A percentile compares a stretch with the other conserved stretches of the same genome.
phyloP scores from a whole-genome alignment of 2,888 invertebrate genomes.

The Pheosia gnoma region DNA sequence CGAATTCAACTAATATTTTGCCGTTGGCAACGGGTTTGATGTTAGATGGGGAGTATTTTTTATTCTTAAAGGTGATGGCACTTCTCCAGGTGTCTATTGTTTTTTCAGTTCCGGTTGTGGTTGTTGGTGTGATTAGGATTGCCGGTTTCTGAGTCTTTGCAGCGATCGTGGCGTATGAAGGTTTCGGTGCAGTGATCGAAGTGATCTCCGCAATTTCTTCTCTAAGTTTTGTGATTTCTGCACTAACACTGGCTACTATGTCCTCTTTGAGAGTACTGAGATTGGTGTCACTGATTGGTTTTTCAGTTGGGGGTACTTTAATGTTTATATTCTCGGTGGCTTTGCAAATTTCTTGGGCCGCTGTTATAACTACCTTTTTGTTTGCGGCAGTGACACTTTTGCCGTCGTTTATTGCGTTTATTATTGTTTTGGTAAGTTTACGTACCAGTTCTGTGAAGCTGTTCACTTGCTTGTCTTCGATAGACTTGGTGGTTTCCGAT shows the following conservation, averaged over 20 bases:
- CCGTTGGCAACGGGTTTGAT: not conserved
- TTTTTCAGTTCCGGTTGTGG: not conserved
- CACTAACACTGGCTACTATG: not conserved
- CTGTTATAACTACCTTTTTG: not conserved
- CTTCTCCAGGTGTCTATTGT: not conserved
- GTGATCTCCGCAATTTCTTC: not conserved
- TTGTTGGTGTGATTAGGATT: not conserved
- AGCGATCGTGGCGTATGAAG: too few relatives aligned
- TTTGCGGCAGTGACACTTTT: not conserved
- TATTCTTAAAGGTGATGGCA: not conserved
- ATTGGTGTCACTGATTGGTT: too few relatives aligned
- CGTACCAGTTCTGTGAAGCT: too few relatives aligned
- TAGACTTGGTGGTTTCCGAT: too few relatives aligned
- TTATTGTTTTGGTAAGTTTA: not conserved
- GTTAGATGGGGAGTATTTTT: not conserved
- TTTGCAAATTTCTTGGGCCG: not conserved
- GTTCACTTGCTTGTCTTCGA: too few relatives aligned
- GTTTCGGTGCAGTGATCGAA: not conserved
- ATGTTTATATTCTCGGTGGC: not conserved
- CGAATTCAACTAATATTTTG: not conserved
- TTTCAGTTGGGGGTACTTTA: not conserved
- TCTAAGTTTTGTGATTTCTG: not conserved
- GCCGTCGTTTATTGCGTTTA: not conserved
- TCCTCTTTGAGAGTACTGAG: not conserved
- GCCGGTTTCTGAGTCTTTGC: not conserved